These are phyloP conservation scores for Aphidius ervi DNA, from an alignment of 1,140 invertebrate species.

Conservation along the genomic window DNA sequence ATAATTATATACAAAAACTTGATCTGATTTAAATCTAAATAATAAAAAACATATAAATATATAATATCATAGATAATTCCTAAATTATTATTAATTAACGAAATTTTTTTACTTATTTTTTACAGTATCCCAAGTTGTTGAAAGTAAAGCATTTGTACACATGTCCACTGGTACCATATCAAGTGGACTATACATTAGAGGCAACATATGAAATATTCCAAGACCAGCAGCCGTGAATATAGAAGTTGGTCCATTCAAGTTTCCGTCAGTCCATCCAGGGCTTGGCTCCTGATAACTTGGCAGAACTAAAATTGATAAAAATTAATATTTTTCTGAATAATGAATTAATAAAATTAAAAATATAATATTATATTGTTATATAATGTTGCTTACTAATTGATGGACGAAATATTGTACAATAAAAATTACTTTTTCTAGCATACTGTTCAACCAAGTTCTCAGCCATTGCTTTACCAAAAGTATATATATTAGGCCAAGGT, in stretches of 20 bases:
- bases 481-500: constrained; percentile 58
- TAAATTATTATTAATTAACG: no score
- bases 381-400: constrained; percentile 53
- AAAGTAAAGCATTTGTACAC: constrained; percentile 73
- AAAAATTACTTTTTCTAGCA: constrained; percentile 52
- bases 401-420: constrained; percentile 58
- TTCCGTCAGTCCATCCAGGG: constrained; percentile 68
- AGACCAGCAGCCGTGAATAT: constrained; percentile 54
- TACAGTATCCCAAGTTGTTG: constrained; percentile 63
- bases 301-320: constrained; percentile 53
- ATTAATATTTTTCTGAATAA: no score
- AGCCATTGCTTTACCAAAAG: constrained; percentile 59
- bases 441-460: constrained; percentile 57
- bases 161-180: constrained; percentile 81
- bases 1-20: constrained; percentile 63
- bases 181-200: constrained; percentile 19
- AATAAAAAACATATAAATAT: no score
- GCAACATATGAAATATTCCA: constrained; percentile 65
- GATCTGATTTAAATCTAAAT: constrained; percentile 20
- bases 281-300: constrained; percentile 66
- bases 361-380: no score
- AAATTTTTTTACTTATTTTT: constrained; percentile 51
- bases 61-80: no score
- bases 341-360: no score
- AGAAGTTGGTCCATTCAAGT: constrained; percentile 66